Percentiles rank a stretch among this genome's conserved stretches.
These are phyloP conservation scores for Hestina assimilis DNA, from an alignment of 1,140 invertebrate species.

Conservation along the genomic window DNA sequence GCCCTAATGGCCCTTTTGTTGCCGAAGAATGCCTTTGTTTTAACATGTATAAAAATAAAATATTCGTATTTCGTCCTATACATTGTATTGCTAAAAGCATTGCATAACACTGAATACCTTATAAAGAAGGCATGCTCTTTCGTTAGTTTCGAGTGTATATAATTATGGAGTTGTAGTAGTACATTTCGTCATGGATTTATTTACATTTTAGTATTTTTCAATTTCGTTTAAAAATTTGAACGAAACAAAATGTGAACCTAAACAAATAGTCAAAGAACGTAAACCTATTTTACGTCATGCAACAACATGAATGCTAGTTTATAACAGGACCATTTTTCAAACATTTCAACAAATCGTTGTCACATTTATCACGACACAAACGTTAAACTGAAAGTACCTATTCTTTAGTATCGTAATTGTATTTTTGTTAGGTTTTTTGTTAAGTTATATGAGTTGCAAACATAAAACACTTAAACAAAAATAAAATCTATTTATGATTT, in stretches of 20 bases:
- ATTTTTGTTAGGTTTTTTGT: no score
- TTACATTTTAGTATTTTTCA: not conserved
- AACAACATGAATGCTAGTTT: conserved; percentile 7
- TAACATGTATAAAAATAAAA: conserved; percentile 8
- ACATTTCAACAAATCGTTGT: conserved; percentile 28
- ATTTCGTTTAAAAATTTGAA: not conserved
- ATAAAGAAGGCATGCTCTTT: conserved; percentile 1
- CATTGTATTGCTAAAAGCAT: not conserved
- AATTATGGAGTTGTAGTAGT: not conserved
- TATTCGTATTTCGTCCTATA: conserved; percentile 6
- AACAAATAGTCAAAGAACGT: not conserved
- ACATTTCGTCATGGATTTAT: not conserved
- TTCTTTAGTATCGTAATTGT: no score
- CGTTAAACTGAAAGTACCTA: conserved; percentile 2
- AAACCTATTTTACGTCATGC: conserved; percentile 5
- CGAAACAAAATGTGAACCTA: not conserved
- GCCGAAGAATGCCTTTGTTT: conserved; percentile 6
- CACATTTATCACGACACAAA: conserved; percentile 30
- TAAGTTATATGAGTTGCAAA: no score
- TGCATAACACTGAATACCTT: conserved; percentile 2
- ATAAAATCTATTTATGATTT: no score
- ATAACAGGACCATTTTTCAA: conserved; percentile 34
- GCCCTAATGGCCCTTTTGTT: conserved; percentile 19
- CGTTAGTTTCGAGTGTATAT: not conserved
- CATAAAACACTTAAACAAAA: no score